Evolutionary conservation across 2,888 invertebrate species (phyloP), one percentile per base, ranked within the genome.

Genomic region (Agrilus biguttatus): DNA sequence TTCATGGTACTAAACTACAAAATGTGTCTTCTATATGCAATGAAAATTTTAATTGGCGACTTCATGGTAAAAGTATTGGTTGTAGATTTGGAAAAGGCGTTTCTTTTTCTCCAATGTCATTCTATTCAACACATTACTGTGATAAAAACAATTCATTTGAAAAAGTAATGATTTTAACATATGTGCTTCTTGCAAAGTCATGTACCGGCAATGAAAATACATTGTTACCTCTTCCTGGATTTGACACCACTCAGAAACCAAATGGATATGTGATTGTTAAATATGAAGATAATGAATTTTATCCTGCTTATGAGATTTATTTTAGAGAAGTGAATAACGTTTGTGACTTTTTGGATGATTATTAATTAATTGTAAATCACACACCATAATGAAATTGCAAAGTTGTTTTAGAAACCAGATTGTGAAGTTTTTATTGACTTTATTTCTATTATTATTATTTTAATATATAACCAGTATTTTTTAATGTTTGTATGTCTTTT

Each of bases 21-120:
- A 54, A 55, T 42, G 40, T 55, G 2, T 28, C 44, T 7, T 47
- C 41, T 10, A 61, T 61, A 35, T 55, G 54, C 37, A 36, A 35
- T 28, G 44, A 54, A 17, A 61, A 61, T 48, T 60, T 60, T 23
- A 49, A 61, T 47, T 60, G 57, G 56, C 50, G 59, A 33, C 43
- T 51, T 8, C 51, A 50, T 37, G 58, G 56, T 8, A 41, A 36
- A 12, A 34, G 46, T 6, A 43, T 37, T 33, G 55, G 56, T 1
- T 47, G 54, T 36, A 49, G 43, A 17, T 59, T 53, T 49, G 61
- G 61, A 6, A 47, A 56, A 39, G 61, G 61, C 13, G 56, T 60
- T 1, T 55, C 53, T 14, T 60, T 61, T 47, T 45, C 58, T 6
- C 53, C 55, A 6, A 47, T 47, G 36, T 45, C 55, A 2, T 50